Evolutionary conservation across 1,140 invertebrate genomes (phyloP).

Genomic region (Prorops nasuta): DNA sequence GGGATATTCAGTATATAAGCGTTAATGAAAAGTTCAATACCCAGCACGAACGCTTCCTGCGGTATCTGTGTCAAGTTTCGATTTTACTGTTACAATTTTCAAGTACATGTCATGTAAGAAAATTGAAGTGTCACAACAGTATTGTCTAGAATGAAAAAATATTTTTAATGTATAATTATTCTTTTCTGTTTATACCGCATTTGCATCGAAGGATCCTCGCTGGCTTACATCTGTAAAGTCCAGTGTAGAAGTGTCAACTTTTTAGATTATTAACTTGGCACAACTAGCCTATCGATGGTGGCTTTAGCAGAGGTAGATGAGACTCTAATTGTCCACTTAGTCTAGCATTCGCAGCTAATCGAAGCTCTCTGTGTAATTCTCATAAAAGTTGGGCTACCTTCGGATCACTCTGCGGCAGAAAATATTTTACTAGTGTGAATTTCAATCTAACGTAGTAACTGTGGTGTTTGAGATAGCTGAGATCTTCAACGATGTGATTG

Average conservation of each 20-base stretch:
- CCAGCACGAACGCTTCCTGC: slow-evolving; percentile 37
- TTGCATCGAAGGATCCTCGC: too few species aligned
- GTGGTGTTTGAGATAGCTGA: too few species aligned
- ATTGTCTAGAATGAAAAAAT: slow-evolving; percentile 50
- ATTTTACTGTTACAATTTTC: slow-evolving; percentile 66
- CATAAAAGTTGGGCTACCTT: slow-evolving; percentile 61
- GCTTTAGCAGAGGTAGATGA: slow-evolving; percentile 52
- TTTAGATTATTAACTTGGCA: too few species aligned
- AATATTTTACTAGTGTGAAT: too few species aligned
- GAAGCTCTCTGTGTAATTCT: slow-evolving; percentile 61
- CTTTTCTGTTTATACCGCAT: too few species aligned
- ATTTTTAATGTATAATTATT: not conserved
- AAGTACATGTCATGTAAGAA: slow-evolving; percentile 62
- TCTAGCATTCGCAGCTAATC: slow-evolving; percentile 57
- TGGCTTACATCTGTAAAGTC: too few species aligned
- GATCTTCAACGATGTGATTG: too few species aligned
- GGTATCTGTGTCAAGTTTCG: slow-evolving; percentile 53
- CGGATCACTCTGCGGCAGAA: slow-evolving; percentile 61
- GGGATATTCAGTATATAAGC: too few species aligned
- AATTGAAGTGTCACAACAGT: slow-evolving; percentile 63
- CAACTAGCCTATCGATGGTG: slow-evolving; percentile 45
- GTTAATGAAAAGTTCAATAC: too few species aligned
- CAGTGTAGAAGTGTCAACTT: too few species aligned
- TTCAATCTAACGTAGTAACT: too few species aligned
- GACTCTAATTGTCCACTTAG: slow-evolving; percentile 52